A percentile compares a stretch with the other conserved stretches of the same genome.
phyloP scores from a whole-genome alignment of 2,113 vertebrate genomes.

The Ptilorrhoa leucosticta region DNA sequence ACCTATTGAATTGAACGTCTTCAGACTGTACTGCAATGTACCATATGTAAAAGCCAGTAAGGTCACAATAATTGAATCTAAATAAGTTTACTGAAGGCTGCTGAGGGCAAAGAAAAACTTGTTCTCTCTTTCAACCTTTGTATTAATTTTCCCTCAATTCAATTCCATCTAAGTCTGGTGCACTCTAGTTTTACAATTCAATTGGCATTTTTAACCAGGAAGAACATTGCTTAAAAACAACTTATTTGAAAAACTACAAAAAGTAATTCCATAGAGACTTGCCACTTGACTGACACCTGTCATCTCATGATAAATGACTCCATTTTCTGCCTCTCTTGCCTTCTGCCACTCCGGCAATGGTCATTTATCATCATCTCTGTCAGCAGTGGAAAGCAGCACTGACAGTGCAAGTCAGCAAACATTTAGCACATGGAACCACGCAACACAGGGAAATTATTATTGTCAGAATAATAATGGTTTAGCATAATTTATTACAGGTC shows the following conservation, averaged over 20 bases:
- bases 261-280: slow-evolving; percentile 93
- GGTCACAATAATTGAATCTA: slow-evolving; percentile 90
- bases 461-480: slow-evolving; percentile 99
- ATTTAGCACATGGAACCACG: slow-evolving; percentile 99
- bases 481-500: slow-evolving; percentile 99
- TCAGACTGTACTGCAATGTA: slow-evolving; percentile 64
- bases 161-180: slow-evolving; percentile 80
- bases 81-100: slow-evolving; percentile 86
- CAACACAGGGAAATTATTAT: slow-evolving; percentile 99
- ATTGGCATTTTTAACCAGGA: slow-evolving; percentile 86
- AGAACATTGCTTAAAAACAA: slow-evolving; percentile 94
- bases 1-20: slow-evolving; percentile 53
- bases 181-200: slow-evolving; percentile 84
- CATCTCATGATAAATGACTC: slow-evolving; percentile 99
- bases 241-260: slow-evolving; percentile 98
- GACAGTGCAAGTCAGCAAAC: slow-evolving; percentile 99
- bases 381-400: slow-evolving; percentile 96
- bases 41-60: slow-evolving; percentile 79
- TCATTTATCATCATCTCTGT: slow-evolving; percentile 99
- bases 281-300: slow-evolving; percentile 99
- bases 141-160: slow-evolving; percentile 86
- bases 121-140: slow-evolving; percentile 81
- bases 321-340: slow-evolving; percentile 99
- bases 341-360: slow-evolving; percentile 96
- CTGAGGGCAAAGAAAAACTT: slow-evolving; percentile 80